Conservation (phyloP, 2,797 vertebrate species). For the Intellagama lesueurii region DNA sequence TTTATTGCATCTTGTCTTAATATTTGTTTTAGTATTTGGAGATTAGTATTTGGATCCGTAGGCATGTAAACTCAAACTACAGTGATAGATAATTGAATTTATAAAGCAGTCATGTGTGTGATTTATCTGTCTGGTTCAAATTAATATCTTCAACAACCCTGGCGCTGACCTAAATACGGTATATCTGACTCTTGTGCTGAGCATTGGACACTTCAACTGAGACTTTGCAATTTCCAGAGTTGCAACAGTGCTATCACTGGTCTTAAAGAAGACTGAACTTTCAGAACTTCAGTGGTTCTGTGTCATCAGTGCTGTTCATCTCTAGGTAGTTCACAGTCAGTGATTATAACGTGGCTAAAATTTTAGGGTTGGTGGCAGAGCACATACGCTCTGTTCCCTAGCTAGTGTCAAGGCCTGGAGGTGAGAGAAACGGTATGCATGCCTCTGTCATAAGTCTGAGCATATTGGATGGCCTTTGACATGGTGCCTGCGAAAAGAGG, state of each 20-base stretch:
- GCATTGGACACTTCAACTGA: background rate
- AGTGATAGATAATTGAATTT: background rate
- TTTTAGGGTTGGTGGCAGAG: slow-evolving; percentile 32
- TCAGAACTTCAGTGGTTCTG: background rate
- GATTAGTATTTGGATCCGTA: too few relatives aligned
- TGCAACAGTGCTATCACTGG: background rate
- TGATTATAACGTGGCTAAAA: slow-evolving; percentile 21
- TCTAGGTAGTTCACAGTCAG: slow-evolving; percentile 2
- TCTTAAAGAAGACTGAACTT: background rate
- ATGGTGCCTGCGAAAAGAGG: slow-evolving; percentile 82
- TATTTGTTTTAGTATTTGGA: too few relatives aligned
- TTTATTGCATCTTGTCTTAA: background rate
- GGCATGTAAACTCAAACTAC: background rate
- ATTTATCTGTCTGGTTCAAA: background rate
- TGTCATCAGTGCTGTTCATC: background rate
- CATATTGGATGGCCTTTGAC: slow-evolving; percentile 77
- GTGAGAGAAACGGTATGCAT: slow-evolving; percentile 70
- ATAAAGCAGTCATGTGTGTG: background rate
- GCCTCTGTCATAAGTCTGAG: slow-evolving; percentile 64
- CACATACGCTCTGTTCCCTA: slow-evolving; percentile 21
- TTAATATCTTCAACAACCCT: background rate
- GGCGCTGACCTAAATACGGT: background rate
- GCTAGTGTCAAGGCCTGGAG: slow-evolving; percentile 65
- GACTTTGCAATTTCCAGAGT: background rate
- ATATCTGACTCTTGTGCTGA: background rate